These are phyloP conservation scores for Thinocorus orbignyianus DNA, from an alignment of 2,113 vertebrate species.

Conservation along the genomic window DNA sequence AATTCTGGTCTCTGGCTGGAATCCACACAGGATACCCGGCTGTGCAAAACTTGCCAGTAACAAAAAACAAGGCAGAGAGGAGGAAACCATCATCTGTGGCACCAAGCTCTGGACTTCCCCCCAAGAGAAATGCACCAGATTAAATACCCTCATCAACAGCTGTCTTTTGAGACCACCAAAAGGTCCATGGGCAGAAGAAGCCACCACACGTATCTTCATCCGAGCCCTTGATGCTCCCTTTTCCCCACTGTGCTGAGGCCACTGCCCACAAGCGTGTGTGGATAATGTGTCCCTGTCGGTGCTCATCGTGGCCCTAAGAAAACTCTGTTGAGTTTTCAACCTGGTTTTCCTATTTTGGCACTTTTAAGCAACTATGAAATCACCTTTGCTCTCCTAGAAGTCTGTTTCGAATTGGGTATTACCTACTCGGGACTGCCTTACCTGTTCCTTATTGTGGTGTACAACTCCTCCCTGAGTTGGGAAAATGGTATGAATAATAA, in stretches of 20 bases:
- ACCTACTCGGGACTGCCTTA: background rate
- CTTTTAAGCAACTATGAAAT: background rate
- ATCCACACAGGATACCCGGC: background rate
- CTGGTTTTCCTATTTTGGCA: background rate
- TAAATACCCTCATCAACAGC: background rate
- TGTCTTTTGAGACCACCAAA: accelerated
- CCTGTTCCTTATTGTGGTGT: background rate
- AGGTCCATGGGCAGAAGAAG: background rate
- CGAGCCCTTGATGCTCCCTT: background rate
- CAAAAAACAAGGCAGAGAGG: background rate
- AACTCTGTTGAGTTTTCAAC: background rate
- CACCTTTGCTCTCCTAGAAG: background rate
- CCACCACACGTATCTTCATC: background rate
- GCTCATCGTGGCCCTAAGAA: background rate
- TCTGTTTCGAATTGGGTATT: background rate
- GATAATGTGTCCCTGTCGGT: background rate
- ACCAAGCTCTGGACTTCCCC: background rate
- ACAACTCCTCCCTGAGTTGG: background rate
- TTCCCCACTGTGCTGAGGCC: background rate
- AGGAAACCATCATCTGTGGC: background rate
- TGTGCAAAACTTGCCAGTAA: background rate
- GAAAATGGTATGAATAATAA: background rate
- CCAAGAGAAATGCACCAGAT: background rate
- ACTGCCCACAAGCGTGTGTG: background rate
- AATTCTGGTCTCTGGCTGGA: background rate